These are phyloP conservation scores for Tamias sibiricus DNA, from an alignment of 2,113 vertebrate species.

Conservation along the genomic window DNA sequence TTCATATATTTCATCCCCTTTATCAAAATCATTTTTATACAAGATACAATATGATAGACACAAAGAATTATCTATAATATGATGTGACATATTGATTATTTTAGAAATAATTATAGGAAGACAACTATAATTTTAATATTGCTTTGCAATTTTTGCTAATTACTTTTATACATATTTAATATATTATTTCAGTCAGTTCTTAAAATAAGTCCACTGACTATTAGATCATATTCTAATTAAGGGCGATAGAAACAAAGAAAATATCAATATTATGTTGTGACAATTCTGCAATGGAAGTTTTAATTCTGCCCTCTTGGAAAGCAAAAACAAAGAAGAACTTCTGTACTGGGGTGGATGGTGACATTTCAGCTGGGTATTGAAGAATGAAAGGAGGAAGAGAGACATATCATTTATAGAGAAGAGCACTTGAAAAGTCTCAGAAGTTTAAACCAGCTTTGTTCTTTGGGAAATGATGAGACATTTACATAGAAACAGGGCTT, in stretches of 20 bases:
- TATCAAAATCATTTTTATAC: neutral
- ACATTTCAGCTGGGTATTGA: slow-evolving; percentile 69
- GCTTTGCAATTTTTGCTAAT: slow-evolving; percentile 7
- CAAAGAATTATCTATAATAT: slow-evolving; percentile 3
- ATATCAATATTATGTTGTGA: neutral
- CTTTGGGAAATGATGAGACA: neutral
- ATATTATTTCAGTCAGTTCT: neutral
- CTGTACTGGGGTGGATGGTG: neutral
- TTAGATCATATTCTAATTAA: slow-evolving; percentile 7
- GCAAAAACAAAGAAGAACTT: neutral
- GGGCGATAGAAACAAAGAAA: neutral
- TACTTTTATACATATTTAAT: slow-evolving; percentile 10
- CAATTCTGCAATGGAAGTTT: neutral
- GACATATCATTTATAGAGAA: neutral
- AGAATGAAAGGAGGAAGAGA: neutral
- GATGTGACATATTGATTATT: neutral
- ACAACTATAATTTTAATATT: slow-evolving; percentile 37
- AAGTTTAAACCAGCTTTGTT: neutral
- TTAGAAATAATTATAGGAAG: slow-evolving; percentile 1
- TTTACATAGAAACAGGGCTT: neutral
- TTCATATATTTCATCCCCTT: neutral
- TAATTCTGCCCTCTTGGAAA: neutral
- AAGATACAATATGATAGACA: neutral
- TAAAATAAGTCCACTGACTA: neutral
- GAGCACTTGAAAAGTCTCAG: neutral